A percentile compares a stretch with the other conserved stretches of the same genome.
These are phyloP conservation scores for Epicauta chinensis DNA, from an alignment of 1,140 invertebrate genomes.

Conservation along the genomic window DNA sequence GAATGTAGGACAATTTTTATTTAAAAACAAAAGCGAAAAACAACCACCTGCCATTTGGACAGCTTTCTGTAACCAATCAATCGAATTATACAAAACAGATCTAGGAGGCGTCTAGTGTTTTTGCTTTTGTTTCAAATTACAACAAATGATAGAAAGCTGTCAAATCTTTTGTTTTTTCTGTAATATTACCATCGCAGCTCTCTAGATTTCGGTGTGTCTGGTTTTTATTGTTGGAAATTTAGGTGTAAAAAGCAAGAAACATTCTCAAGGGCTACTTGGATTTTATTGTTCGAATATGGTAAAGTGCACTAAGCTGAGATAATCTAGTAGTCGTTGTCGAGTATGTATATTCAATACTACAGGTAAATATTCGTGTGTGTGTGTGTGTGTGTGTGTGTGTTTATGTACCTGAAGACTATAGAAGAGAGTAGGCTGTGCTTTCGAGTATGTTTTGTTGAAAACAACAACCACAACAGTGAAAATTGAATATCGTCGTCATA, in stretches of 20 bases:
- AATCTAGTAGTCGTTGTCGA: constrained; percentile 4
- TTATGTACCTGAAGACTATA: too few species aligned
- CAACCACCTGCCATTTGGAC: neutral
- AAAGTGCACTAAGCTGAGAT: constrained; percentile 21
- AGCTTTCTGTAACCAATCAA: neutral
- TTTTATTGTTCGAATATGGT: neutral
- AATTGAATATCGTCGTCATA: constrained; percentile 8
- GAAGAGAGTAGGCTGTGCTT: constrained; percentile 14
- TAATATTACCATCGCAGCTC: neutral
- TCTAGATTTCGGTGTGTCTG: neutral
- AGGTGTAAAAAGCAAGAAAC: constrained; percentile 8
- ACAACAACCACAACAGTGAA: neutral
- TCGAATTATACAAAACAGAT: neutral
- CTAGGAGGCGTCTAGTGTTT: too few species aligned
- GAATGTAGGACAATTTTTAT: too few species aligned
- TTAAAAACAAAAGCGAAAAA: neutral
- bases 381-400: too few species aligned
- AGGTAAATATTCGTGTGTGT: constrained; percentile 18
- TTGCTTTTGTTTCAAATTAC: too few species aligned
- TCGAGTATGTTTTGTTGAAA: constrained; percentile 18
- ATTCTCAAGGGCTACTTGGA: neutral
- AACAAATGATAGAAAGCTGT: neutral
- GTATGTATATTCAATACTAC: constrained; percentile 8
- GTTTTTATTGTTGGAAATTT: too few species aligned
- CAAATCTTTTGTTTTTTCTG: neutral